A percentile compares a stretch with the other conserved stretches of the same genome.
phyloP scores from a whole-genome alignment of 2,797 vertebrate species.

The Nyctibius grandis region DNA sequence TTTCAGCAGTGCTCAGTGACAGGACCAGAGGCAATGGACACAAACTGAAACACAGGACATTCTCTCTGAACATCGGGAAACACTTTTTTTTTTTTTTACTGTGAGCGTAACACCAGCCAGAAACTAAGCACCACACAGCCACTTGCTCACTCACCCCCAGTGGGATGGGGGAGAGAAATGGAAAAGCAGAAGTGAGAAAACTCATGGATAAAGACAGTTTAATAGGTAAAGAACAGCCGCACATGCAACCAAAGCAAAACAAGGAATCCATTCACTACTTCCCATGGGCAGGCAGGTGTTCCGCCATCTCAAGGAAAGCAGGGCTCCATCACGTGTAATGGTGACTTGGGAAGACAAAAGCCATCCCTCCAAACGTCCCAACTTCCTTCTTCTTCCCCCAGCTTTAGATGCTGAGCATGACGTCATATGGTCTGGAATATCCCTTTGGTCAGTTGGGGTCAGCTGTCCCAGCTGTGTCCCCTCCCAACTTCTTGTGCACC shows the following conservation, averaged over 20 bases:
- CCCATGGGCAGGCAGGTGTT: background rate
- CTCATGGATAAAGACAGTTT: background rate
- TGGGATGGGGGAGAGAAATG: too few species aligned
- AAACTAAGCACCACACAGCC: too few species aligned
- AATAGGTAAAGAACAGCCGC: background rate
- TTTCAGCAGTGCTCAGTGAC: background rate
- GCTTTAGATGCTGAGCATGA: background rate
- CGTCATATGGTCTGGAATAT: background rate
- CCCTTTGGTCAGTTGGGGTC: background rate
- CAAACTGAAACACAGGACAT: background rate
- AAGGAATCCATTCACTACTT: background rate
- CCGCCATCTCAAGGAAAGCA: background rate
- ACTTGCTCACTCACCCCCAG: too few species aligned
- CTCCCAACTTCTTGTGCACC: background rate
- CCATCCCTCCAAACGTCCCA: background rate
- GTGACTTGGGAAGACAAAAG: background rate
- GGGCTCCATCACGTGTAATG: fast-evolving
- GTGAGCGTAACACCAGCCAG: too few species aligned
- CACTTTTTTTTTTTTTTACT: background rate
- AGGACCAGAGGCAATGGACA: background rate
- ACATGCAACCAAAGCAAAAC: background rate
- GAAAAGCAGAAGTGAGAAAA: too few species aligned
- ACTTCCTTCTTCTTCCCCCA: background rate
- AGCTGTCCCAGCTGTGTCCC: background rate
- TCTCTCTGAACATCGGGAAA: background rate